Evolutionary conservation across 2,113 vertebrate species (phyloP).

Genomic region (Trachemys scripta): DNA sequence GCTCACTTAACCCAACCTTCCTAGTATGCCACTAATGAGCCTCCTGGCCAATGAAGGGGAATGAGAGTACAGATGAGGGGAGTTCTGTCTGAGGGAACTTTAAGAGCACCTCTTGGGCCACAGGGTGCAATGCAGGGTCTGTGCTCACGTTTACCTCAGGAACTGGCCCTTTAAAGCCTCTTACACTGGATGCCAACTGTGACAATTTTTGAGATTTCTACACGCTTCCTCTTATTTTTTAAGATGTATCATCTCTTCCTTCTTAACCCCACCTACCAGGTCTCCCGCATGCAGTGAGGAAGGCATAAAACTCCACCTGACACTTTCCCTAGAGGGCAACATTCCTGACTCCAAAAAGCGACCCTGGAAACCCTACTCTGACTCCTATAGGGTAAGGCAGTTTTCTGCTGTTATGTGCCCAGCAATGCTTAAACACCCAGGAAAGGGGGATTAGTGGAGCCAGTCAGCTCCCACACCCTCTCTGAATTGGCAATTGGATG

Average conservation of each 20-base stretch:
- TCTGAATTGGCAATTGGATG: background rate
- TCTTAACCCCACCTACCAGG: background rate
- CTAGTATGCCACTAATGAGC: background rate
- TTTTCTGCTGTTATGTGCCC: background rate
- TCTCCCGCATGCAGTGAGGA: background rate
- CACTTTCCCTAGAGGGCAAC: background rate
- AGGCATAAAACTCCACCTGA: slow-evolving; percentile 31
- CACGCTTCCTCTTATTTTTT: background rate
- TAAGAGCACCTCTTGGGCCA: background rate
- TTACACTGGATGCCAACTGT: background rate
- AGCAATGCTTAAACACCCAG: background rate
- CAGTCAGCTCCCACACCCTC: background rate
- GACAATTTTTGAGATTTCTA: background rate
- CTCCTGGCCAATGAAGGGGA: background rate
- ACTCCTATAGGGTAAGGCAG: background rate
- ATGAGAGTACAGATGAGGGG: background rate
- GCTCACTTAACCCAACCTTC: background rate
- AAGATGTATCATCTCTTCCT: background rate
- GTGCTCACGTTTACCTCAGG: background rate
- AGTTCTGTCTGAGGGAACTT: background rate
- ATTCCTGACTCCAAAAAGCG: background rate
- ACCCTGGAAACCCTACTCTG: background rate
- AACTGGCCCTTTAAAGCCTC: too few species aligned
- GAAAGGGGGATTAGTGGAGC: background rate
- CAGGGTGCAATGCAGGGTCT: background rate